phyloP scores from a whole-genome alignment of 1,140 invertebrate genomes.

The Caenorhabditis briggsae region DNA sequence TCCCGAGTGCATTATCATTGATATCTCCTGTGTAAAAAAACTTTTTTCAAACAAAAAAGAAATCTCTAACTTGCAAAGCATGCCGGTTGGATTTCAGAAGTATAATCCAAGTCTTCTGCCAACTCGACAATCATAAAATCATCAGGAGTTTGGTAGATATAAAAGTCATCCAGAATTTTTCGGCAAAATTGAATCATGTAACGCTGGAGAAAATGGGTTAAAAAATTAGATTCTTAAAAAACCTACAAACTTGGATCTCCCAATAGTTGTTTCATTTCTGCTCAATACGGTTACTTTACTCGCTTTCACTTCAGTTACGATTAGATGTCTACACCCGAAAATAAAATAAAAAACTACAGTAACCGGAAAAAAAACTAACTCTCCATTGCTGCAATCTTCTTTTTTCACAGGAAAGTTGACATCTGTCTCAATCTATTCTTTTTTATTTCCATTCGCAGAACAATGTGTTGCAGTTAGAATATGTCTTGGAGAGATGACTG shows the following conservation, averaged over 20 bases:
- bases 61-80: background rate
- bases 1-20: too few relatives aligned
- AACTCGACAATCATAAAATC: slow-evolving; percentile 19
- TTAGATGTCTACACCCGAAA: background rate
- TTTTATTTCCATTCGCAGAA: background rate
- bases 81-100: background rate
- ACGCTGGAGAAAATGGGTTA: too few relatives aligned
- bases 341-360: too few relatives aligned
- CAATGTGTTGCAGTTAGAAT: background rate
- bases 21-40: too few relatives aligned
- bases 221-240: background rate
- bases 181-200: too few relatives aligned
- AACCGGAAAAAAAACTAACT: background rate
- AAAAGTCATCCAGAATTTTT: too few relatives aligned
- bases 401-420: background rate
- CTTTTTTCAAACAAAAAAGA: too few relatives aligned
- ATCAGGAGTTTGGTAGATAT: background rate
- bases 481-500: background rate
- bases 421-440: background rate
- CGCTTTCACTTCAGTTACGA: background rate
- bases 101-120: background rate
- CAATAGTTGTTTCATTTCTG: too few relatives aligned
- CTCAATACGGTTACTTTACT: background rate
- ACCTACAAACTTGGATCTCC: background rate
- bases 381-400: background rate